Evolutionary conservation across 2,797 vertebrate genomes (phyloP).

Genomic region (Semotilus atromaculatus): DNA sequence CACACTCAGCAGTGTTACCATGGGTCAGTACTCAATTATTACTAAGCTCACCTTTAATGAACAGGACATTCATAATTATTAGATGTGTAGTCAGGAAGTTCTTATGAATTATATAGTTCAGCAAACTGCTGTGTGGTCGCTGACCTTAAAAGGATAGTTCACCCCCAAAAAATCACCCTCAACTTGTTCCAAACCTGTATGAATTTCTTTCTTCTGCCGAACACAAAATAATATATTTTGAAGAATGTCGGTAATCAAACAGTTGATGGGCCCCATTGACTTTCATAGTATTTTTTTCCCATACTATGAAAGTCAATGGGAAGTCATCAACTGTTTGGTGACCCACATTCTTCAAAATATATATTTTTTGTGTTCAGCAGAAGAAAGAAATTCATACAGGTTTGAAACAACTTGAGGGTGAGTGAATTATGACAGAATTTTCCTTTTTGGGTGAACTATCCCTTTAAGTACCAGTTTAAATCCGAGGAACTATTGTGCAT

Average conservation of each 20-base stretch:
- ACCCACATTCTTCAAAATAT: too few relatives aligned
- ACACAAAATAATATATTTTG: background rate
- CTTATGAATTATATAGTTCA: background rate
- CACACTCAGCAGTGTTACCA: slow-evolving; percentile 1
- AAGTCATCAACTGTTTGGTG: too few relatives aligned
- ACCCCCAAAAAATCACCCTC: background rate
- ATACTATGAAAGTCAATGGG: too few relatives aligned
- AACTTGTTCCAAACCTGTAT: background rate
- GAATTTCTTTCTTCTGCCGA: background rate
- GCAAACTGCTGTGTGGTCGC: background rate
- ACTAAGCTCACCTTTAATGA: slow-evolving; percentile 10
- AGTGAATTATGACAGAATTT: too few relatives aligned
- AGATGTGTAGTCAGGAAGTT: background rate
- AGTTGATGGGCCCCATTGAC: too few relatives aligned
- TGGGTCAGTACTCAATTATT: slow-evolving; percentile 1
- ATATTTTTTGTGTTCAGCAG: too few relatives aligned
- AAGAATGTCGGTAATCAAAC: too few relatives aligned
- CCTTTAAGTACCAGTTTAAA: background rate
- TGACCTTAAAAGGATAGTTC: background rate
- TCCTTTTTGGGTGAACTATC: too few relatives aligned
- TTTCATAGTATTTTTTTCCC: too few relatives aligned
- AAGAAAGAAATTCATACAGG: too few relatives aligned
- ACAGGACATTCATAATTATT: slow-evolving; percentile 4
- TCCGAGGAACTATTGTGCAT: background rate
- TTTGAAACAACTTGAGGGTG: too few relatives aligned